Evolutionary conservation across 2,888 invertebrate species (phyloP), one percentile per base, ranked within the genome.

Genomic region (Girardia tigrina): DNA sequence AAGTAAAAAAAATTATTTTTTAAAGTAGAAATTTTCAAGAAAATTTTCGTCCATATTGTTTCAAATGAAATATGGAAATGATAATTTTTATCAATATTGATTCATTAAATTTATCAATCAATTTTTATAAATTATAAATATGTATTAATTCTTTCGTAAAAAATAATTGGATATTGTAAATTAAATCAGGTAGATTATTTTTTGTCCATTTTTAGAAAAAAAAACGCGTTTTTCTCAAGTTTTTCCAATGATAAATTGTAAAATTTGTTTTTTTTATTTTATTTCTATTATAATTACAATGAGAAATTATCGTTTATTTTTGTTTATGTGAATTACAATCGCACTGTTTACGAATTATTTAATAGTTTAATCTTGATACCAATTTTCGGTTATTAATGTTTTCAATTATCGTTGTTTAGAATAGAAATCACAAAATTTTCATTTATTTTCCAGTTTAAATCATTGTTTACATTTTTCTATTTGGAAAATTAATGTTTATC

Each of bases 271-370:
- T n/a, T n/a, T n/a, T n/a, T n/a, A n/a, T n/a, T n/a, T n/a, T n/a
- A n/a, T n/a, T n/a, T n/a, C n/a, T n/a, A n/a, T n/a, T n/a, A n/a
- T n/a, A 36, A 36, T 12, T 12, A 36, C 36, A 12, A 36, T 36
- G 8, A 36, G 16, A 36, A 16, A 20, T 56, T 56, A 56, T 20
- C 23, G 23, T 2, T n/a, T 36, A 36, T 56, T 56, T 56, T 56
- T 56, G 56, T 56, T 56, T 56, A 56, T 56, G 56, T 56, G 56
- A 56, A 56, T 56, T 56, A 56, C 56, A 56, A 56, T 56, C 56
- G 56, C 56, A 56, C 56, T 56, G 56, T 56, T 56, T 56, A 56
- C 56, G 56, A 56, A 56, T 56, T 56, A 56, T 56, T 56, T 56
- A 56, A 56, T 56, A 56, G 56, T 56, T 56, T 56, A 56, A 56